A percentile compares a stretch with the other conserved stretches of the same genome.
Conservation (phyloP, 2,888 invertebrate genomes). For the Drosophila fungiperda region DNA sequence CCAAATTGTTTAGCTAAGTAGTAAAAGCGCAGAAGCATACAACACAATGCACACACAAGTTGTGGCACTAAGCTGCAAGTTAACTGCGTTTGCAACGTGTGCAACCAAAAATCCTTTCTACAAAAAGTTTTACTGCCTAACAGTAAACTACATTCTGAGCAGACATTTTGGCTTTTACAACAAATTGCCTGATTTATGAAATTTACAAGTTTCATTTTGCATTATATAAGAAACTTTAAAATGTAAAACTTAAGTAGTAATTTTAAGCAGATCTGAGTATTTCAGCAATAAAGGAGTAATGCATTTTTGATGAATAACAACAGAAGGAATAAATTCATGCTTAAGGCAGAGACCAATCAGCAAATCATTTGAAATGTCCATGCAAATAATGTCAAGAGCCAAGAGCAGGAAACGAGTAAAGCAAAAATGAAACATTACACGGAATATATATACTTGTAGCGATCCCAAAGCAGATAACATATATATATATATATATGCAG, state of each 20-base stretch:
- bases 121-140: slow-evolving; percentile 9
- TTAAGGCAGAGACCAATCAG: slow-evolving; percentile 9
- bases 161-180: neutral
- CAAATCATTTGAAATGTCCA: slow-evolving; percentile 36
- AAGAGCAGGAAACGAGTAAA: neutral
- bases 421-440: slow-evolving; percentile 23
- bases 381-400: slow-evolving; percentile 36
- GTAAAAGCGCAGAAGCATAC: slow-evolving; percentile 65
- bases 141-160: neutral
- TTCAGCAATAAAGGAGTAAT: neutral
- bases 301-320: neutral
- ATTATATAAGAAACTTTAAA: neutral
- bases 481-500: neutral
- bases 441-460: slow-evolving; percentile 1
- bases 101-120: neutral
- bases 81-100: slow-evolving; percentile 28
- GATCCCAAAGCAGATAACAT: slow-evolving; percentile 16
- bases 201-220: neutral
- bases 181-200: neutral
- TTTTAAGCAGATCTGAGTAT: neutral
- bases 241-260: neutral
- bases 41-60: slow-evolving; percentile 33
- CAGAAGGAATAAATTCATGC: neutral
- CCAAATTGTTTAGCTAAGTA: slow-evolving; percentile 77
- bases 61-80: slow-evolving; percentile 16